A percentile compares a stretch with the other conserved stretches of the same genome.
These are phyloP conservation scores for Peromyscus melanophrys DNA, from an alignment of 2,797 vertebrate genomes.

Conservation along the genomic window DNA sequence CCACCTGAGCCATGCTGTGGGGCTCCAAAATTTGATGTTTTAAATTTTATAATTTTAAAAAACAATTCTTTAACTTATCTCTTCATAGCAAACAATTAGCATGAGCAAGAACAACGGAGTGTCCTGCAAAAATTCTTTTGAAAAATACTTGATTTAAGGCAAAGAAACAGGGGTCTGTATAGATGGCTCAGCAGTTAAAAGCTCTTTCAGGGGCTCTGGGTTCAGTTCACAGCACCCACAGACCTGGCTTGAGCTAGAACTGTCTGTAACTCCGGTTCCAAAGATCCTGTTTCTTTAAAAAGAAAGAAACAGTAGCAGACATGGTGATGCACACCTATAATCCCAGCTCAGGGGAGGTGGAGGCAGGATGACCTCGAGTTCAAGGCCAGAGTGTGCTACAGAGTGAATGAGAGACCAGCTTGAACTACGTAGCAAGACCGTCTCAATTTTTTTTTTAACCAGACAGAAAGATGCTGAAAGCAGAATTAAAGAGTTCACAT, in stretches of 20 bases:
- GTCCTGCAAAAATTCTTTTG: background rate
- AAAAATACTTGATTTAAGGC: background rate
- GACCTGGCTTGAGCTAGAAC: background rate
- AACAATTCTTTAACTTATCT: slow-evolving; percentile 31
- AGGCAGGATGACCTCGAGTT: background rate
- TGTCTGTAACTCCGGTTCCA: background rate
- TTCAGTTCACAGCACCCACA: background rate
- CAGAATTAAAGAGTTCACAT: slow-evolving; percentile 32
- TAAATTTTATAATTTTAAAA: background rate
- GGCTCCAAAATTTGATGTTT: background rate
- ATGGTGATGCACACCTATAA: background rate
- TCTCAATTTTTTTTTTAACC: background rate
- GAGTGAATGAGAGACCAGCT: background rate
- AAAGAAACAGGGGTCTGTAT: background rate
- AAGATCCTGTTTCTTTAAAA: background rate
- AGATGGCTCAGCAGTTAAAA: background rate
- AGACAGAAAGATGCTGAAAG: background rate
- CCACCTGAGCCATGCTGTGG: background rate
- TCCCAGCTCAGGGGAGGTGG: background rate
- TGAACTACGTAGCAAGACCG: background rate
- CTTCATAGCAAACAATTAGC: background rate
- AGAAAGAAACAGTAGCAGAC: background rate
- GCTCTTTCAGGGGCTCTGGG: background rate
- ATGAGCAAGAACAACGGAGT: background rate
- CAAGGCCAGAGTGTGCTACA: background rate